Evolutionary conservation across 23 tunicate genomes (phyloP).

Genomic region (Trididemnum clinides): DNA sequence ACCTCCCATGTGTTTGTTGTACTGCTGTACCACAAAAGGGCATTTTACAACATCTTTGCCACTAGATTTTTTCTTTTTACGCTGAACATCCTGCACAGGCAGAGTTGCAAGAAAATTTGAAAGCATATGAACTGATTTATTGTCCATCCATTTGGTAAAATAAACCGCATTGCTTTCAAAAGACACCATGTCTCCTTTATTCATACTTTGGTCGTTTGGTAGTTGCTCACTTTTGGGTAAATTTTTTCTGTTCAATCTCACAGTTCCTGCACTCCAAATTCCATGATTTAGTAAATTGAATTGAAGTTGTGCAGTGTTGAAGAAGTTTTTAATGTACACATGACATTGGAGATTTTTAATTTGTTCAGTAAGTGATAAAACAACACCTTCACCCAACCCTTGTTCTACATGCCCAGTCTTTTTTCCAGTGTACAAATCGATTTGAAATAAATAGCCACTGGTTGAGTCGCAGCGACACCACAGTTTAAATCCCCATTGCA

Average conservation of each 20-base stretch:
- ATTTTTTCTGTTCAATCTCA: not conserved
- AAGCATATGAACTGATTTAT: conserved; percentile 3
- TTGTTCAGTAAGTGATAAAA: not conserved
- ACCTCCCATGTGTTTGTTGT: not conserved
- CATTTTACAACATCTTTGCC: not conserved
- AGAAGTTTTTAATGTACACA: not conserved
- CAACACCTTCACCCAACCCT: no score
- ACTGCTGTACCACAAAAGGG: not conserved
- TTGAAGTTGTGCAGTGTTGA: not conserved
- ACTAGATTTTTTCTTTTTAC: not conserved
- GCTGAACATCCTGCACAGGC: not conserved
- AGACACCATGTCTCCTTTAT: not conserved
- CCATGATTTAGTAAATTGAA: not conserved
- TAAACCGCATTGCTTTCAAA: not conserved
- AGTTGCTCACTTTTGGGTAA: not conserved
- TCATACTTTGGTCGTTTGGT: not conserved
- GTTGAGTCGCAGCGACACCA: conserved; percentile 19
- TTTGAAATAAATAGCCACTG: not conserved
- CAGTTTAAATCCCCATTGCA: conserved; percentile 10
- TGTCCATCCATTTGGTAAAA: conserved; percentile 14
- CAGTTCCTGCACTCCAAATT: conserved; percentile 9
- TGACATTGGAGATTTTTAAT: not conserved
- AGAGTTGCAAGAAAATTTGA: not conserved
- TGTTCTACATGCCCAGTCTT: not conserved
- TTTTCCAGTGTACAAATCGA: conserved; percentile 2